Conservation (phyloP, 2,888 invertebrate species). For the Eupeodes luniger region DNA sequence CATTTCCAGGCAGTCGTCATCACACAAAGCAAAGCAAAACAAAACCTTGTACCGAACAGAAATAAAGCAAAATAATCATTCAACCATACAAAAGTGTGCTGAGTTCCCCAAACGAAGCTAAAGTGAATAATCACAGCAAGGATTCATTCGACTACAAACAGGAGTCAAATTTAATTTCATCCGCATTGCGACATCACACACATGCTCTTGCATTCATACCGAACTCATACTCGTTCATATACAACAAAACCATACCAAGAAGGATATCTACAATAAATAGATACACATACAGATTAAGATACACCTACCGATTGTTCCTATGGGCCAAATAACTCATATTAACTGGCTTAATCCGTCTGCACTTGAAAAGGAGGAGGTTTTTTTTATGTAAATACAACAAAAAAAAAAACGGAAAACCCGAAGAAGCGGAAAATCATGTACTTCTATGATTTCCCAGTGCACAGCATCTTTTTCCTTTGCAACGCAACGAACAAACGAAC, state of each 20-base stretch:
- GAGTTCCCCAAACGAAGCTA: conserved; percentile 53
- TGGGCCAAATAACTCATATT: conserved; percentile 55
- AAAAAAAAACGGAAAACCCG: too few relatives aligned
- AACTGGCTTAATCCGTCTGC: conserved; percentile 53
- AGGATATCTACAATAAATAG: conserved; percentile 1
- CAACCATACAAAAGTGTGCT: conserved; percentile 49
- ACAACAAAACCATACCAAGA: conserved; percentile 4
- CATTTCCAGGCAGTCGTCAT: conserved; percentile 43
- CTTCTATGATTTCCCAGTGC: conserved; percentile 71
- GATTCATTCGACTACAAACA: conserved; percentile 65
- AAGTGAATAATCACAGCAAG: conserved; percentile 49
- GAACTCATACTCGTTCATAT: background rate
- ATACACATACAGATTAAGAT: background rate
- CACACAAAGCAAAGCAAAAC: background rate
- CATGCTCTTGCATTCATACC: conserved; percentile 32
- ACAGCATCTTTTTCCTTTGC: conserved; percentile 36
- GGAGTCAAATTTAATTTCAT: conserved; percentile 66
- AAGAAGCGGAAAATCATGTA: conserved; percentile 9
- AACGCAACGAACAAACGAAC: conserved; percentile 11
- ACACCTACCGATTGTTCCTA: conserved; percentile 58
- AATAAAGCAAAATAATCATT: conserved; percentile 8
- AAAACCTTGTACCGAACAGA: background rate
- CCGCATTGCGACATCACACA: conserved; percentile 72
- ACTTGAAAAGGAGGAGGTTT: conserved; percentile 31
- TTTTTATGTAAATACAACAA: conserved; percentile 38